Evolutionary conservation across 2,113 vertebrate species (phyloP).

Genomic region (Lasiurus cinereus): DNA sequence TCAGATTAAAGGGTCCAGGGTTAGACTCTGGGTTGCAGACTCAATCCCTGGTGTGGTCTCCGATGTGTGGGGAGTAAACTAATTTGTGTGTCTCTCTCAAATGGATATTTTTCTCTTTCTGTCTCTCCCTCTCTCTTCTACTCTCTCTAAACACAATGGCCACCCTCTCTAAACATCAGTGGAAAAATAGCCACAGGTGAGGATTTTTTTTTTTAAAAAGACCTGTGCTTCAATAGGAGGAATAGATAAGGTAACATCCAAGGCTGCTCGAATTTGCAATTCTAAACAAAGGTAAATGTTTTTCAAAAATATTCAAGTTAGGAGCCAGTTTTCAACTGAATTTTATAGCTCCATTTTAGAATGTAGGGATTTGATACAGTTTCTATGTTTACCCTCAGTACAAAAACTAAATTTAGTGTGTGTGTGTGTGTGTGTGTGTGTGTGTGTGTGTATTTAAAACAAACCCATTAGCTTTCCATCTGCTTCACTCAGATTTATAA

Average conservation of each 20-base stretch:
- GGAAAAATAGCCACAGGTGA: no score
- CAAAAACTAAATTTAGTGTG: not conserved
- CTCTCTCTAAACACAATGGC: no score
- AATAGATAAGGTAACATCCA: not conserved
- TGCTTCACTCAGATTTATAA: slow-evolving; percentile 74
- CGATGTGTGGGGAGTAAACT: no score
- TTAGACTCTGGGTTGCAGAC: no score
- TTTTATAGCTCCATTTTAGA: slow-evolving; percentile 55
- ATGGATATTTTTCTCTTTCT: no score
- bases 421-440: no score
- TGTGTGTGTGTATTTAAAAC: not conserved
- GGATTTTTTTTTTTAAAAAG: not conserved
- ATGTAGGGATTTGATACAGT: slow-evolving; percentile 5
- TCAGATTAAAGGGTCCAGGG: no score
- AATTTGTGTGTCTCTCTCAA: no score
- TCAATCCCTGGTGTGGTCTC: no score
- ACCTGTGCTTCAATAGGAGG: not conserved
- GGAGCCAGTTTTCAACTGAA: slow-evolving; percentile 34
- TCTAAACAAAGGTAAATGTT: slow-evolving; percentile 49
- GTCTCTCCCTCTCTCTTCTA: no score
- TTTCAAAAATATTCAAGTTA: slow-evolving; percentile 55
- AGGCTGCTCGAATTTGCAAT: slow-evolving; percentile 31
- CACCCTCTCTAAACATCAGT: no score
- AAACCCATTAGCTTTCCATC: slow-evolving; percentile 60
- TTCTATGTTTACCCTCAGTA: not conserved